These are phyloP conservation scores for Parauchenoglanis punctatus DNA, from an alignment of 2,797 vertebrate species.

Conservation along the genomic window DNA sequence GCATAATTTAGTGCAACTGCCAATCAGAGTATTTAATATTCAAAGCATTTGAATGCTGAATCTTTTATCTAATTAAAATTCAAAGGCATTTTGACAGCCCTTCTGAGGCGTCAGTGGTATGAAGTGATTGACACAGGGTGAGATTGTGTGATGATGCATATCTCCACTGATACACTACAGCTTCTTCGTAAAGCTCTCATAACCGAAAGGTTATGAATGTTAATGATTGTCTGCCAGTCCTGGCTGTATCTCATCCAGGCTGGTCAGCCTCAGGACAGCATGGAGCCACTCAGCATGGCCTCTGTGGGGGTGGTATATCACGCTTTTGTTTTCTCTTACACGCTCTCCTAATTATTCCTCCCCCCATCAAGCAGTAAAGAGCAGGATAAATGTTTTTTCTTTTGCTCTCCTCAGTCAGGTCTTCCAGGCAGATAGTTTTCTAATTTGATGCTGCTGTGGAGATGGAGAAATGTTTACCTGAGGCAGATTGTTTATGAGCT, in stretches of 20 bases:
- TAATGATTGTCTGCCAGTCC: conserved; percentile 19
- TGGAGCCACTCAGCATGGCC: conserved; percentile 30
- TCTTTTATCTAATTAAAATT: not conserved
- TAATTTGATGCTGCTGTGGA: conserved; percentile 33
- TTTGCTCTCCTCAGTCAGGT: not conserved
- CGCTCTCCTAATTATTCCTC: conserved; percentile 48
- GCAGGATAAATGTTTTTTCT: not conserved
- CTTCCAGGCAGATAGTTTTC: conserved; percentile 38
- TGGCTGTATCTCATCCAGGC: conserved; percentile 21
- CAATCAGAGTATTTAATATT: not conserved
- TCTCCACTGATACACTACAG: not conserved
- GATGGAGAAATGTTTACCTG: conserved; percentile 31
- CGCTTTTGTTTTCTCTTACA: conserved; percentile 37
- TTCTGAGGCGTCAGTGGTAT: not conserved
- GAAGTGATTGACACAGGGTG: conserved; percentile 1
- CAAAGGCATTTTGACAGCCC: too few species aligned
- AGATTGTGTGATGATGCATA: conserved; percentile 5
- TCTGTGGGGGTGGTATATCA: conserved; percentile 12
- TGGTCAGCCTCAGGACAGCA: conserved; percentile 37
- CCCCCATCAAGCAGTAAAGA: conserved; percentile 33
- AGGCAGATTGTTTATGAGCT: conserved; percentile 19
- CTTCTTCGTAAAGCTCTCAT: conserved; percentile 5
- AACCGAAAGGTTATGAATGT: conserved; percentile 19
- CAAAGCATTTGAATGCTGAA: not conserved
- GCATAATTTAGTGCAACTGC: not conserved